A percentile compares a stretch with the other conserved stretches of the same genome.
These are phyloP conservation scores for Drosophila lini DNA, from an alignment of 1,140 invertebrate genomes.

Conservation along the genomic window DNA sequence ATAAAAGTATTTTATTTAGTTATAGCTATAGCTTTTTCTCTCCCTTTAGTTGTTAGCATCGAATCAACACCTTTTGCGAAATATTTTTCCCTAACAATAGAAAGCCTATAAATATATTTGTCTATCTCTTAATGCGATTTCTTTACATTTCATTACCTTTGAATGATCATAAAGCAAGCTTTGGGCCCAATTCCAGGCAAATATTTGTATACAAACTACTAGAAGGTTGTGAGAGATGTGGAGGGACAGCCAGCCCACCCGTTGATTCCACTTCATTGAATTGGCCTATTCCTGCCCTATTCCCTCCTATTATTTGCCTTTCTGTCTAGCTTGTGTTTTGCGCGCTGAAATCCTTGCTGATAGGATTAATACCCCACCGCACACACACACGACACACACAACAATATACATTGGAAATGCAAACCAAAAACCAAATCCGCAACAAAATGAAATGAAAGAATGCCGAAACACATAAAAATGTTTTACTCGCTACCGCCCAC, in stretches of 20 bases:
- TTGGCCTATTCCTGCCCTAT: not conserved
- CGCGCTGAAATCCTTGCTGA: constrained; percentile 19
- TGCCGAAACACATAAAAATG: constrained; percentile 10
- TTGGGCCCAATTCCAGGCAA: not conserved
- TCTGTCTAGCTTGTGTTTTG: not conserved
- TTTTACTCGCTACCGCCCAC: not conserved
- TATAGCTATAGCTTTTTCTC: not conserved
- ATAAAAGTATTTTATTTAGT: not conserved
- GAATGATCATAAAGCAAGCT: constrained; percentile 13
- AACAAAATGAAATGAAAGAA: constrained; percentile 18
- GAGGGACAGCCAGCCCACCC: not conserved
- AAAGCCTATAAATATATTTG: constrained; percentile 1
- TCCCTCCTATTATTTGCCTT: not conserved
- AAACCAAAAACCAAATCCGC: constrained; percentile 17
- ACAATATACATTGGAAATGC: constrained; percentile 12
- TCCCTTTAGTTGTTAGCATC: not conserved
- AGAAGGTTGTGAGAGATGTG: not conserved
- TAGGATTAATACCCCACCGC: constrained; percentile 18
- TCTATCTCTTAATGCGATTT: constrained; percentile 12
- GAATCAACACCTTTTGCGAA: not conserved
- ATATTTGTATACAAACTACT: constrained; percentile 8
- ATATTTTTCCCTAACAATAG: constrained; percentile 7
- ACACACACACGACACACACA: not conserved
- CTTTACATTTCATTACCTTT: constrained; percentile 18
- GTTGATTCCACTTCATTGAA: constrained; percentile 14